Evolutionary conservation across 2,797 vertebrate species (phyloP).

Genomic region (Tachyglossus aculeatus): DNA sequence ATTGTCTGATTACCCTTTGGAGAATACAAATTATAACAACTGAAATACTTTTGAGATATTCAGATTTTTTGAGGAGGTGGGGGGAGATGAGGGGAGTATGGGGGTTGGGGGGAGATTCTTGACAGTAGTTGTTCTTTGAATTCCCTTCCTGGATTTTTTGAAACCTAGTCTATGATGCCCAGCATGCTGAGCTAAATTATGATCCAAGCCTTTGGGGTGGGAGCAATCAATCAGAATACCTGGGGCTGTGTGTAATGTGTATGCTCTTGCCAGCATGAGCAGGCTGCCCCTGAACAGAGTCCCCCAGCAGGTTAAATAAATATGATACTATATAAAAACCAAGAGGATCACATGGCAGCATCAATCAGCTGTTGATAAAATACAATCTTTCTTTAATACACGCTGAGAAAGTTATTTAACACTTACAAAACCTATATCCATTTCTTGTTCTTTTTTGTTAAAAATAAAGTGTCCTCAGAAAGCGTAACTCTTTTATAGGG

Average conservation of each 20-base stretch:
- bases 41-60: background rate
- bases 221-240: constrained; percentile 96
- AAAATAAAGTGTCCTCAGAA: constrained; percentile 54
- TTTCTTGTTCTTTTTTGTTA: constrained; percentile 43
- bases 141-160: constrained; percentile 64
- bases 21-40: background rate
- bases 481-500: constrained; percentile 70
- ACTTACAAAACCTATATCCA: constrained; percentile 77
- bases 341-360: constrained; percentile 92
- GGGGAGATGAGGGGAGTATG: constrained; percentile 30
- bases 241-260: constrained; percentile 91
- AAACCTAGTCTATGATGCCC: constrained; percentile 74
- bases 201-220: constrained; percentile 90
- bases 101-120: constrained; percentile 40
- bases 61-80: constrained; percentile 16
- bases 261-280: constrained; percentile 89
- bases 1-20: constrained; percentile 24
- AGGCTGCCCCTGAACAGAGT: constrained; percentile 86
- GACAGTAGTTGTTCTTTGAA: constrained; percentile 59
- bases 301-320: constrained; percentile 98
- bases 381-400: constrained; percentile 93
- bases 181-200: constrained; percentile 98
- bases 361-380: constrained; percentile 92
- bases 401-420: constrained; percentile 97
- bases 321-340: constrained; percentile 92